Conservation (phyloP, 2,113 vertebrate species). For the Hyaena hyaena region DNA sequence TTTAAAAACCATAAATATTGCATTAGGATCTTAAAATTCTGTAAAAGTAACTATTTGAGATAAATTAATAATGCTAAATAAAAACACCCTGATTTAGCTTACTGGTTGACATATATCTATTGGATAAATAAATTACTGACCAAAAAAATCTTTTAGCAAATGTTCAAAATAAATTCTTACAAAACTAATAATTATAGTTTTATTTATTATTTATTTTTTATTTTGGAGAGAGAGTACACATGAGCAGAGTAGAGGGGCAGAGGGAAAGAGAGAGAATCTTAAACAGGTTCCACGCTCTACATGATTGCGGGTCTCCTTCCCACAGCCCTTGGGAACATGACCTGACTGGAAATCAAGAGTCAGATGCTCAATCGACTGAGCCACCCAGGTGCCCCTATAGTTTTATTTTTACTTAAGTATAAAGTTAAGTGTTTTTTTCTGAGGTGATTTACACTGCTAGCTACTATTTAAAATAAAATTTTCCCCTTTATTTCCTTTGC, state of each 20-base stretch:
- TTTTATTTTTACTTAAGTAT: slow-evolving; percentile 18
- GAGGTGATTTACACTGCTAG: background rate
- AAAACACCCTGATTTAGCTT: background rate
- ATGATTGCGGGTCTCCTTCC: too few species aligned
- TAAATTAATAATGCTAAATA: background rate
- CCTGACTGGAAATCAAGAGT: too few species aligned
- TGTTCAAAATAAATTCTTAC: background rate
- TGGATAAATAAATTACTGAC: background rate
- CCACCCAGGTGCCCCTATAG: too few species aligned
- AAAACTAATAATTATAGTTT: background rate
- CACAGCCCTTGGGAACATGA: too few species aligned
- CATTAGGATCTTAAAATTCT: background rate
- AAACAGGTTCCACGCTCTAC: too few species aligned
- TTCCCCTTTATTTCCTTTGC: background rate
- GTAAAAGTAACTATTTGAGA: background rate
- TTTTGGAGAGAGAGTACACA: too few species aligned
- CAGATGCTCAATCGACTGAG: too few species aligned
- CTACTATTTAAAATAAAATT: background rate
- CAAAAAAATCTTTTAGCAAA: background rate
- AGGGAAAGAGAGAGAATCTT: too few species aligned
- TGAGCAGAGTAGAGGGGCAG: too few species aligned
- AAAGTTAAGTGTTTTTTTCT: background rate
- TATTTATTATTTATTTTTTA: background rate
- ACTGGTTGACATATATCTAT: background rate
- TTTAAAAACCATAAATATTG: background rate